Base-by-base conservation (phyloP, 2,113 vertebrate genomes). In the Aptenodytes forsteri region DNA sequence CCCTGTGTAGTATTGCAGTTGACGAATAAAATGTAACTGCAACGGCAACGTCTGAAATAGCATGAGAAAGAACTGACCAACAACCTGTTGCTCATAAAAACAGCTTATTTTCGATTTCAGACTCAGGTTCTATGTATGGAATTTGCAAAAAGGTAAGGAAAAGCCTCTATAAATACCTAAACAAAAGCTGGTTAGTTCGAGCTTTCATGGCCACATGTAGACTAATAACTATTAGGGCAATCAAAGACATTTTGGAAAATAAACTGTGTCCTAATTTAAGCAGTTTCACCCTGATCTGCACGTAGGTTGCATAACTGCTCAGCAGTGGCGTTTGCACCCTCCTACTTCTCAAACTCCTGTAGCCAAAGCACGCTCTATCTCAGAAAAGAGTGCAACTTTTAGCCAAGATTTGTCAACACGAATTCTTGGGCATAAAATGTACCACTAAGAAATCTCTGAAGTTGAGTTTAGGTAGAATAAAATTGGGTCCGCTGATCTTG, bases 401-500 rank as follows among this genome's bases (percentile, higher is more conserved):
- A 65, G 58, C 73, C 87, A 85, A 64, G 44, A 67, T 79, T 11
- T 72, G 52, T 64, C 67, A 52, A 8, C 1, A 0, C 16, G 59
- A 55, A 62, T 67, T 67, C 56, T 64, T 18, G 26, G 44, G 83
- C 64, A 40, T 4, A 44, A 89, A 83, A 20, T 14, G 17, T 10
- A 56, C 21, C 54, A 22, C 46, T 12, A 20, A 59, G 52, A 75
- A 88, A 88, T 16, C 46, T 44, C 64, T 55, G 2, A 65, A 56
- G 44, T 9, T 17, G 18, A 50, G 79, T 22, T 55, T 32, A 81
- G 32, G 42, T 20, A 25, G 44, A 80, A 54, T 26, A 26, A 75
- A 87, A 26, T n/a, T 30, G 59, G 38, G 26, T 52, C 14, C 0
- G 0, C 2, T 3, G 38, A 25, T 70, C 16, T 61, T 2, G 4